A percentile compares a stretch with the other conserved stretches of the same genome.
Conservation (phyloP, 2,888 invertebrate species). For the Lasioglossum marginatum region DNA sequence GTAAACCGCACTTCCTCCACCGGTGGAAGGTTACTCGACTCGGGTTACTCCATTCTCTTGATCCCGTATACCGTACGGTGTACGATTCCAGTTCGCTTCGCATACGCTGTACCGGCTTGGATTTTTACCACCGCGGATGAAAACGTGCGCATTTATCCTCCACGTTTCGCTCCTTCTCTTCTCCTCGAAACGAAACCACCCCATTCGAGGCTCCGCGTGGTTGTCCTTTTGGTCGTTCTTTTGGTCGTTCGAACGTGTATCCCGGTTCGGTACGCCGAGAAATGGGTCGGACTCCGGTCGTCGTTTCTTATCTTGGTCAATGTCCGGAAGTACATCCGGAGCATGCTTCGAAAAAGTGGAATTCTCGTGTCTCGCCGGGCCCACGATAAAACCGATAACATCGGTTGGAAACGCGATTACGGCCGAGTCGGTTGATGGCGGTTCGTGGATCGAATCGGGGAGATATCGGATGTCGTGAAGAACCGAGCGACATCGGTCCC, state of each 20-base stretch:
- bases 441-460: slow-evolving; percentile 44
- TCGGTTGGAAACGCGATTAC: slow-evolving; percentile 40
- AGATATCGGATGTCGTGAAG: slow-evolving; percentile 27
- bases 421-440: background rate
- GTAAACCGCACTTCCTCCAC: slow-evolving; percentile 15
- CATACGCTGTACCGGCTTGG: background rate
- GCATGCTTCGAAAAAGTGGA: slow-evolving; percentile 19
- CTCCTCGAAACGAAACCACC: slow-evolving; percentile 7
- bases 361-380: slow-evolving; percentile 6
- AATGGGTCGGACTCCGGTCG: slow-evolving; percentile 45
- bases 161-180: background rate
- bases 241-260: background rate
- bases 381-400: slow-evolving; percentile 43
- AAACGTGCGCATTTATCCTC: background rate
- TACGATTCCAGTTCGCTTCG: background rate
- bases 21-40: slow-evolving; percentile 8
- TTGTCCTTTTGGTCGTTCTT: slow-evolving; percentile 15
- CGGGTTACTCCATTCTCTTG: slow-evolving; percentile 9
- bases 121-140: slow-evolving; percentile 37
- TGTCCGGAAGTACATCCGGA: slow-evolving; percentile 12
- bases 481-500: slow-evolving; percentile 9
- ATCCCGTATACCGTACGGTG: background rate
- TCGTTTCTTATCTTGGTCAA: slow-evolving; percentile 48
- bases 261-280: background rate
- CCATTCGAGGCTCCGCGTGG: background rate